Percentiles rank a stretch among this genome's conserved stretches.
Conservation (phyloP, 92 coral and sea anemone genomes). For the Phenganax subtilis region DNA sequence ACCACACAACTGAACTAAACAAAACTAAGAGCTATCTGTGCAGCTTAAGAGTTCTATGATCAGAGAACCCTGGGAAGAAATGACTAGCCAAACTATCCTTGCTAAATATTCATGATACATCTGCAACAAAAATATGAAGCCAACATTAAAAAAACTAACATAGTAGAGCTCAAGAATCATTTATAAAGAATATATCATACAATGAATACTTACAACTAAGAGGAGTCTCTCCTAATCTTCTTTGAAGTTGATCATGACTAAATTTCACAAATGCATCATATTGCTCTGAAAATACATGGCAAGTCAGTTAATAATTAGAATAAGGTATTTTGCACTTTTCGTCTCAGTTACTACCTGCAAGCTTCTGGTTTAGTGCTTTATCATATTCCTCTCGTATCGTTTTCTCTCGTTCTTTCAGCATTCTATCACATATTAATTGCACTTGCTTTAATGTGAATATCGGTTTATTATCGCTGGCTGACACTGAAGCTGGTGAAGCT, state of each 20-base stretch:
- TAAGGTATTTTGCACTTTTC: too few relatives aligned
- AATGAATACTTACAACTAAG: conserved; percentile 78
- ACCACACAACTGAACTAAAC: conserved; percentile 14
- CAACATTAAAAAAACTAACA: not conserved
- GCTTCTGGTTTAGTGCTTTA: conserved; percentile 78
- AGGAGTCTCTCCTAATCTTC: conserved; percentile 80
- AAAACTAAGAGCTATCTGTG: not conserved
- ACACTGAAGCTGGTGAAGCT: not conserved
- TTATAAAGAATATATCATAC: not conserved
- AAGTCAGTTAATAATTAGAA: not conserved
- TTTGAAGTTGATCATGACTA: conserved; percentile 93
- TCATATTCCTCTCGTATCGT: conserved; percentile 88
- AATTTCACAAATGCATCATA: conserved; percentile 99
- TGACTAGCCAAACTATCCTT: not conserved
- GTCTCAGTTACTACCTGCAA: conserved; percentile 62
- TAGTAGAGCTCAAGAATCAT: not conserved
- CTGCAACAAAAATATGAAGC: not conserved
- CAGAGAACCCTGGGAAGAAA: not conserved
- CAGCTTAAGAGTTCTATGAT: not conserved
- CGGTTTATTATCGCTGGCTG: conserved; percentile 59
- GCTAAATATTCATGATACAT: conserved; percentile 25
- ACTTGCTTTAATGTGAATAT: conserved; percentile 95
- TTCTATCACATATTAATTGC: conserved; percentile 82
- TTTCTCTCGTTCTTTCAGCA: conserved; percentile 83
- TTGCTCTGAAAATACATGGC: conserved; percentile 58